These are phyloP conservation scores for Gavialis gangeticus DNA, from an alignment of 2,113 vertebrate species.

Conservation along the genomic window DNA sequence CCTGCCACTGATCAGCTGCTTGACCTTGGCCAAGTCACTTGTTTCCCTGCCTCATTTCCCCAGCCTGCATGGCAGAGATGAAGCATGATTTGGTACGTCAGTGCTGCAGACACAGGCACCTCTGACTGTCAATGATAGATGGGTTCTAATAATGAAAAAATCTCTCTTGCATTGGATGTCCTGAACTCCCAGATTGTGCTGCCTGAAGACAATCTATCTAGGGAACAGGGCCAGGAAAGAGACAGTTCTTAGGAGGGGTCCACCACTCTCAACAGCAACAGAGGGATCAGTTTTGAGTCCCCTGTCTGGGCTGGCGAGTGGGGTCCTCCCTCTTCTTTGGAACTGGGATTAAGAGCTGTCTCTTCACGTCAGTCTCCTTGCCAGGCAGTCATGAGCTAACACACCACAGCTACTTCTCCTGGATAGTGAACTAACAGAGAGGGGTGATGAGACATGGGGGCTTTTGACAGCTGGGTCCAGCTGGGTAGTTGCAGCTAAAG, in stretches of 20 bases:
- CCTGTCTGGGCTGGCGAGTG: neutral
- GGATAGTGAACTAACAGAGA: too few relatives aligned
- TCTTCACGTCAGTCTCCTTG: neutral
- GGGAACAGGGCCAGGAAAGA: neutral
- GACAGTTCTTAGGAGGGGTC: rapidly evolving
- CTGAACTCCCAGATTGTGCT: neutral
- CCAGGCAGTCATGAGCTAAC: neutral
- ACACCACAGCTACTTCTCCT: too few relatives aligned
- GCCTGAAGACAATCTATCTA: neutral
- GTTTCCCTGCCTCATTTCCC: neutral
- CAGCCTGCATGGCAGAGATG: neutral
- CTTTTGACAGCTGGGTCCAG: neutral
- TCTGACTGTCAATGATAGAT: neutral
- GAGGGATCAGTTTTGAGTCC: neutral
- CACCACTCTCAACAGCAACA: neutral
- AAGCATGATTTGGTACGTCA: rapidly evolving
- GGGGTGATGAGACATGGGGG: neutral
- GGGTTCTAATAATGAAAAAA: neutral
- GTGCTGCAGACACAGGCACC: neutral
- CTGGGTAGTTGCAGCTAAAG: neutral
- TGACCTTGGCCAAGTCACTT: neutral
- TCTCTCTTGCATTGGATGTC: neutral
- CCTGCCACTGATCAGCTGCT: too few relatives aligned
- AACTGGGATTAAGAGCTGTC: neutral
- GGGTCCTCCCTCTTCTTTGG: neutral